These are phyloP conservation scores for Rhabdophis nuchalis DNA, from an alignment of 2,797 vertebrate species.

Conservation along the genomic window DNA sequence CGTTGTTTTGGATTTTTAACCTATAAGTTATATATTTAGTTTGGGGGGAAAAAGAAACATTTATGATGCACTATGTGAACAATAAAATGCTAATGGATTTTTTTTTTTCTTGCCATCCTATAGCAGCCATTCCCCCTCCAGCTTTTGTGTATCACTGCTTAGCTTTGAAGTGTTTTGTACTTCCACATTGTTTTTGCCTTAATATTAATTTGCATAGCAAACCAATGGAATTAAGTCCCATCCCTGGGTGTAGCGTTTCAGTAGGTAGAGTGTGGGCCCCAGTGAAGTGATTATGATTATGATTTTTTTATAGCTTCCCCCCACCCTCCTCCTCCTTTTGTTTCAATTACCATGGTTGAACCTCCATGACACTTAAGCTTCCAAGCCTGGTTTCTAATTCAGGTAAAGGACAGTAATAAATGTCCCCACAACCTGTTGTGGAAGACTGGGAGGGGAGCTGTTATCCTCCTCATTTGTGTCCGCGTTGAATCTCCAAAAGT, in stretches of 20 bases:
- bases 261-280: slow-evolving; percentile 19
- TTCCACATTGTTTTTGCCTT: slow-evolving; percentile 28
- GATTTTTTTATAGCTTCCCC: too few relatives aligned
- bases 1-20: slow-evolving; percentile 64
- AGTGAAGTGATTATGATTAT: background rate
- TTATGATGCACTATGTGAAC: slow-evolving; percentile 79
- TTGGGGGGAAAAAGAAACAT: slow-evolving; percentile 53
- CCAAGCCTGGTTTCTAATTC: background rate
- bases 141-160: slow-evolving; percentile 64
- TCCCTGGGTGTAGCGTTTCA: slow-evolving; percentile 14
- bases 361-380: background rate
- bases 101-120: slow-evolving; percentile 60
- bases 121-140: slow-evolving; percentile 46
- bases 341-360: background rate
- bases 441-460: background rate
- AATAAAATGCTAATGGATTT: slow-evolving; percentile 72
- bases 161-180: slow-evolving; percentile 51
- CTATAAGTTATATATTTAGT: slow-evolving; percentile 69
- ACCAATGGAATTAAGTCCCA: slow-evolving; percentile 9
- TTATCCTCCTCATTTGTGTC: too few relatives aligned
- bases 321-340: background rate
- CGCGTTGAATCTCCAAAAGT: background rate
- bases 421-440: background rate
- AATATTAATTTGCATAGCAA: slow-evolving; percentile 45
- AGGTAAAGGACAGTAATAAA: background rate